Percentiles rank a stretch among this genome's conserved stretches.
Conservation (phyloP, 2,113 vertebrate genomes). For the Lamprologus speciosus region DNA sequence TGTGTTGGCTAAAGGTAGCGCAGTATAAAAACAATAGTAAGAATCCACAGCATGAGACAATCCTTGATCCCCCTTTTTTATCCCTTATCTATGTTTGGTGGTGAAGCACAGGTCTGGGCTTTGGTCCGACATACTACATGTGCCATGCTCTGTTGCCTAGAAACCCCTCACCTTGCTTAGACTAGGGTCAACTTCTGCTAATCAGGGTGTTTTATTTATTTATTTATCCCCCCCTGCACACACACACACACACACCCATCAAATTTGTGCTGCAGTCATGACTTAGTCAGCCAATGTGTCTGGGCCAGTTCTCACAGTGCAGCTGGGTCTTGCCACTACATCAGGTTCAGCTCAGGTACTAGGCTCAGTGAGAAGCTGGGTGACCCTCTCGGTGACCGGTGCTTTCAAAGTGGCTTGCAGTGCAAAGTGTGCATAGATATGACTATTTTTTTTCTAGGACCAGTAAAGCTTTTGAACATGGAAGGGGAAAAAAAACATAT, state of each 20-base stretch:
- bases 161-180: conserved; percentile 20
- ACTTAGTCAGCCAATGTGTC: conserved; percentile 19
- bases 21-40: not conserved
- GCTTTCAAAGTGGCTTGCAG: not conserved
- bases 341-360: conserved; percentile 14
- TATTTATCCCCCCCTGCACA: not conserved
- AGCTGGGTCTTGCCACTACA: conserved; percentile 11
- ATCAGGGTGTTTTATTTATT: not conserved
- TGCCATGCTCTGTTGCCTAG: conserved; percentile 34
- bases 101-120: not conserved
- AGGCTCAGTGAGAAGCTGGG: not conserved
- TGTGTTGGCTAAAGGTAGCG: conserved; percentile 1
- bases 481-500: not conserved
- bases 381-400: not conserved
- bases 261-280: not conserved
- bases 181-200: conserved; percentile 16
- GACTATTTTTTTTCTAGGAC: not conserved
- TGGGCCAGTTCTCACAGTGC: not conserved
- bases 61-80: not conserved
- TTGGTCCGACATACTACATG: not conserved
- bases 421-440: not conserved
- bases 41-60: not conserved
- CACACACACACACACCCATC: not conserved
- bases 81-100: not conserved
- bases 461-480: not conserved